Evolutionary conservation across 2,888 invertebrate species (phyloP).

Genomic region (Micropterix aruncella): DNA sequence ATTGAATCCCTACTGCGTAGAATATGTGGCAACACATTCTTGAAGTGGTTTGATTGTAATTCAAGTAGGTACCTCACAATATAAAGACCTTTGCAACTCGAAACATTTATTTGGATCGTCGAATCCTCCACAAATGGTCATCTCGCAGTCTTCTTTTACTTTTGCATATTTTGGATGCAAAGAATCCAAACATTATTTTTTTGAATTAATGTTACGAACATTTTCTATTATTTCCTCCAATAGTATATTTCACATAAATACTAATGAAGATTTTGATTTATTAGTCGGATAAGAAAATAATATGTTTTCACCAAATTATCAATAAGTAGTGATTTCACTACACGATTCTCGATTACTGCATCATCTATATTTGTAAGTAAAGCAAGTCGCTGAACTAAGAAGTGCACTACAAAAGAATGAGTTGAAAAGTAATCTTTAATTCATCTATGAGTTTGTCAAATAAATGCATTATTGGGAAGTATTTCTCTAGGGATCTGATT

Average conservation of each 20-base stretch:
- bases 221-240: too few relatives aligned
- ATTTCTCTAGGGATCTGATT: conserved; percentile 12
- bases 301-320: conserved; percentile 14
- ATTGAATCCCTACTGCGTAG: too few relatives aligned
- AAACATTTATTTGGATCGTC: too few relatives aligned
- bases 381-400: conserved; percentile 11
- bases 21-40: too few relatives aligned
- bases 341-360: too few relatives aligned
- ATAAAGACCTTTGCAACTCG: too few relatives aligned
- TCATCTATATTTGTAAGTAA: conserved; percentile 11
- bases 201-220: conserved; percentile 11
- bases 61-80: too few relatives aligned
- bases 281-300: conserved; percentile 14
- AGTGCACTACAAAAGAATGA: conserved; percentile 12
- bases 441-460: conserved; percentile 14
- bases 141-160: too few relatives aligned
- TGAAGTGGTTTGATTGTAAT: too few relatives aligned
- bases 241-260: conserved; percentile 13
- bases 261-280: conserved; percentile 15
- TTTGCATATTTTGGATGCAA: too few relatives aligned
- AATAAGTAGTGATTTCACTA: conserved; percentile 14
- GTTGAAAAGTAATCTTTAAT: conserved; percentile 11
- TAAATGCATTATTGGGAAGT: conserved; percentile 10
- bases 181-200: too few relatives aligned
- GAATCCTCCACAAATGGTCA: too few relatives aligned